Evolutionary conservation across 2,888 invertebrate species (phyloP).

Genomic region (Andrena praecox): DNA sequence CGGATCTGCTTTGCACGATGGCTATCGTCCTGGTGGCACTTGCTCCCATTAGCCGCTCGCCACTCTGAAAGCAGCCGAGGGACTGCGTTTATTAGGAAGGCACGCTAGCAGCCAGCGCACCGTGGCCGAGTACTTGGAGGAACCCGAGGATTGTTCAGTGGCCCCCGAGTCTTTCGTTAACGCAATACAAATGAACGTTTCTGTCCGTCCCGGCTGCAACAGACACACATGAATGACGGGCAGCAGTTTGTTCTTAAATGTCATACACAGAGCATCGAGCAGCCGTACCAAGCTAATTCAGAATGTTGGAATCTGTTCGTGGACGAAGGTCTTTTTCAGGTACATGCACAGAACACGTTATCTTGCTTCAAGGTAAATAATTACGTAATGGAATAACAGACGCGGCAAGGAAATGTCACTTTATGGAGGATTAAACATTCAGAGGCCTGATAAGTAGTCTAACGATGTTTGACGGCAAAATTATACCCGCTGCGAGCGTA

Average conservation of each 20-base stretch:
- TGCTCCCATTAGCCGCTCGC: neutral
- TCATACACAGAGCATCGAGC: constrained; percentile 71
- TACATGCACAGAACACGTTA: constrained; percentile 57
- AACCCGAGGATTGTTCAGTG: neutral
- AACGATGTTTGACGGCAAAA: constrained; percentile 17
- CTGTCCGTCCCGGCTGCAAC: constrained; percentile 15
- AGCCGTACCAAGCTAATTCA: constrained; percentile 70
- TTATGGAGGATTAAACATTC: constrained; percentile 4
- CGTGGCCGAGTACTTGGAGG: neutral
- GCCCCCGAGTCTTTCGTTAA: neutral
- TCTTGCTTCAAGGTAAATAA: constrained; percentile 29
- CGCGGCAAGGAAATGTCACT: constrained; percentile 27
- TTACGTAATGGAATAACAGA: constrained; percentile 26
- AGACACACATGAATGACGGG: constrained; percentile 81
- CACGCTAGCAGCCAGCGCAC: neutral
- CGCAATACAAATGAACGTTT: constrained; percentile 7
- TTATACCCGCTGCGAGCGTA: constrained; percentile 4
- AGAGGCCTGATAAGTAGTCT: constrained; percentile 20
- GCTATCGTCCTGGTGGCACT: neutral
- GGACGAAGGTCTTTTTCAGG: constrained; percentile 81
- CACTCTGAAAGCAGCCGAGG: neutral
- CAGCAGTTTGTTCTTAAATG: constrained; percentile 77
- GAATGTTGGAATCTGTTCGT: constrained; percentile 82
- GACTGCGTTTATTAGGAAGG: neutral
- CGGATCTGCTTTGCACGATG: constrained; percentile 12